Conservation (phyloP, 2,888 invertebrate species). For the Drosophila colorata region DNA sequence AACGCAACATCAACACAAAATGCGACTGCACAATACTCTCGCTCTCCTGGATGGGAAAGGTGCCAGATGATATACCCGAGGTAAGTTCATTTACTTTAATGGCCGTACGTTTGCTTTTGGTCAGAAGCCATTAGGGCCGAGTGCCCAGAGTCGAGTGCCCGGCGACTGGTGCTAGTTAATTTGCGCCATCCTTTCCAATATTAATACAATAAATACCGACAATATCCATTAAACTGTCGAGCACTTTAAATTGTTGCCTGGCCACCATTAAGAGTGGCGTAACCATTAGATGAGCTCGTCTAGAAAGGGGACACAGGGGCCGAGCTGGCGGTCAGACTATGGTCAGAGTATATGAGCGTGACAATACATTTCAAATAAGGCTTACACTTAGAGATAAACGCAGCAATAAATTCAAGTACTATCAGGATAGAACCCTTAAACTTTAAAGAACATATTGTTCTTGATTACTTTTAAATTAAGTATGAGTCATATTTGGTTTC, state of each 20-base stretch:
- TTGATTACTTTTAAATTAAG: no score
- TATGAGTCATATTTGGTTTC: no score
- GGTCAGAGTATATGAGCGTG: conserved; percentile 26
- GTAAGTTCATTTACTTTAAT: conserved; percentile 85
- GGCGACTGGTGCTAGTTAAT: conserved; percentile 16
- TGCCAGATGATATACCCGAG: conserved; percentile 97
- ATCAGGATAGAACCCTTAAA: background rate
- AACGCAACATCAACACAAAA: conserved; percentile 95
- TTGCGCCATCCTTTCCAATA: conserved; percentile 48
- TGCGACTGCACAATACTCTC: conserved; percentile 98
- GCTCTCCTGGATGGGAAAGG: conserved; percentile 99
- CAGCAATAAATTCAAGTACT: background rate
- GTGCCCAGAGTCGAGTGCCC: conserved; percentile 1
- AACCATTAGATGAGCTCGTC: conserved; percentile 51
- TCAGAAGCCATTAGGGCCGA: conserved; percentile 43
- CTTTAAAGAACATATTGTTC: background rate
- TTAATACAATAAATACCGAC: conserved; percentile 73
- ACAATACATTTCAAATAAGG: conserved; percentile 28
- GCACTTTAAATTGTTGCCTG: conserved; percentile 65
- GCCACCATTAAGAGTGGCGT: background rate
- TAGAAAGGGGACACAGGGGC: background rate
- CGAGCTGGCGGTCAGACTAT: background rate
- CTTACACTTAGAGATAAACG: background rate
- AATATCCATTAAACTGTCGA: conserved; percentile 70
- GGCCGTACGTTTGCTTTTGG: background rate